Evolutionary conservation across 2,797 vertebrate species (phyloP).

Genomic region (Rhincodon typus): DNA sequence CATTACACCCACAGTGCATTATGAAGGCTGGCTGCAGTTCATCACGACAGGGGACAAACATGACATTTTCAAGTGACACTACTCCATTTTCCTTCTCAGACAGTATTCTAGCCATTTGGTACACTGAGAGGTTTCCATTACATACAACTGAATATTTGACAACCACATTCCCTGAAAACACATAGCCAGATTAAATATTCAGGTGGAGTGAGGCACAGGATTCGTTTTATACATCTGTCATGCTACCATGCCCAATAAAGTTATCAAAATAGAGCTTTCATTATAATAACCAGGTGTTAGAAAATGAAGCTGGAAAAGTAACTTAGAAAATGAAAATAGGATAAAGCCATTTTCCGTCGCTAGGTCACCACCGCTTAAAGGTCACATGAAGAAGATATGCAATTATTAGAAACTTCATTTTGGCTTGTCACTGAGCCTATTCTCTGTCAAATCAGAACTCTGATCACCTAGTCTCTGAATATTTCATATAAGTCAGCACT

Average conservation of each 20-base stretch:
- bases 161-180: background rate
- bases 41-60: background rate
- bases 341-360: background rate
- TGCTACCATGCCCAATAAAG: background rate
- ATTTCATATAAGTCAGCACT: background rate
- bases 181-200: background rate
- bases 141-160: background rate
- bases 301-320: background rate
- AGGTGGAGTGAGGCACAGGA: background rate
- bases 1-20: background rate
- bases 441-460: background rate
- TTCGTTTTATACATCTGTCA: background rate
- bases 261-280: background rate
- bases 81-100: background rate
- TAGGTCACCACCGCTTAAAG: background rate
- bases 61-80: background rate
- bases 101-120: background rate
- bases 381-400: background rate
- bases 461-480: background rate
- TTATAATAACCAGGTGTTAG: background rate
- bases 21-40: background rate
- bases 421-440: background rate
- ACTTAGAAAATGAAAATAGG: background rate
- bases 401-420: background rate
- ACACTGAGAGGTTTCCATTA: background rate